Evolutionary conservation across 2,797 vertebrate species (phyloP), one percentile per base, ranked within the genome.

Genomic region (Setipinna tenuifilis): DNA sequence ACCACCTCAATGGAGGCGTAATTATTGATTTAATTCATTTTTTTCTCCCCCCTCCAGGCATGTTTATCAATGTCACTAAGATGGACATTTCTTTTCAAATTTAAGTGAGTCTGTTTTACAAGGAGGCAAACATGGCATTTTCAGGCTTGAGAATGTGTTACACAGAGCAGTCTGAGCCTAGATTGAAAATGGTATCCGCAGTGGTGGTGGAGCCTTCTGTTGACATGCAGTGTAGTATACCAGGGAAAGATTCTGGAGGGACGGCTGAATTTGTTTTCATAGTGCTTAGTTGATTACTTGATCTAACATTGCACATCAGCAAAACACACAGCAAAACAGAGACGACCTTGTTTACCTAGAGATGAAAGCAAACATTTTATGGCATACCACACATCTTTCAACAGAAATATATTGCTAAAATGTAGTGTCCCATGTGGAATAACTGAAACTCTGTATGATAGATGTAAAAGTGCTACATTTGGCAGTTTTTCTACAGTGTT

Each of bases 21-120:
- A 78, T 78, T 78, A 78, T 78, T 78, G 35, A 44, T 78, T 78
- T 78, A 78, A 78, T 78, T 78, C 71, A 19, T 78, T 78, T 78
- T 44, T 78, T 6, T 54, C 50, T 9, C 50, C 14, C 50, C 9
- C 50, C 14, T 17, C 25, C 35, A 21, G 10, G 35, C 17, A 44
- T 78, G 35, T 78, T 78, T 78, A 44, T 19, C 71, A 41, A 44
- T 78, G 71, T 78, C 71, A 78, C 16, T 78, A 31, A 41, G 14
- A 31, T 25, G 25, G 25, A n/a, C 65, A 71, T 31, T 31, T 71
- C 28, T 71, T 71, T 65, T 31, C 12, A 31, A 16, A 31, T 2
- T 31, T 12, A 71, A 71, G 68, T 35, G 5, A 35, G 28, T 35
- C 50, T 3, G 28, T 28, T 35, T 68, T 28, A 25, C 25, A 68